These are phyloP conservation scores for Pseudocheirus occidentalis DNA, from an alignment of 2,797 vertebrate genomes.

Conservation along the genomic window DNA sequence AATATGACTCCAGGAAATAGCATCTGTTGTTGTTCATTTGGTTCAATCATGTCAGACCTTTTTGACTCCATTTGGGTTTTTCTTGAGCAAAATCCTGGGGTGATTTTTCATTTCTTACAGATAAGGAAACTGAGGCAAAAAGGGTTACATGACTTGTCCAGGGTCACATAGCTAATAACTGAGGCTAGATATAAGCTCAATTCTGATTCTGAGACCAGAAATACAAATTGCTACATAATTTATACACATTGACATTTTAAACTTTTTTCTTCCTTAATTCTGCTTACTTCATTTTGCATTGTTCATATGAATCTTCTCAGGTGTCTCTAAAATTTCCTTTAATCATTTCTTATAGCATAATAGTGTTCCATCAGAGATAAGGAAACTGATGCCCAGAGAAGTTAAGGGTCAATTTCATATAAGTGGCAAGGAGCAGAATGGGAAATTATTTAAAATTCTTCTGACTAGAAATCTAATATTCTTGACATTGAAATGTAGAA, in stretches of 20 bases:
- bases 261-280: rapidly evolving
- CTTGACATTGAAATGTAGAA: not conserved
- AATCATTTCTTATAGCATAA: not conserved
- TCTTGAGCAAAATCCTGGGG: too few relatives aligned
- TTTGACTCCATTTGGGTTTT: too few relatives aligned
- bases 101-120: too few relatives aligned
- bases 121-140: too few relatives aligned
- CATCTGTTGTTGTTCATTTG: too few relatives aligned
- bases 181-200: too few relatives aligned
- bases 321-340: not conserved
- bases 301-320: not conserved
- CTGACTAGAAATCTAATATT: not conserved
- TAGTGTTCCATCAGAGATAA: not conserved
- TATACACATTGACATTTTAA: not conserved
- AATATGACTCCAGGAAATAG: not conserved
- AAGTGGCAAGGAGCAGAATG: not conserved
- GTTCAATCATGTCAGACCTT: too few relatives aligned
- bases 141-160: too few relatives aligned
- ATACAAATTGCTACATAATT: not conserved
- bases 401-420: not conserved
- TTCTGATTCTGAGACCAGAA: too few relatives aligned
- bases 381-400: too few relatives aligned
- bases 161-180: too few relatives aligned
- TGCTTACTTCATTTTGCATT: not conserved
- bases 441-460: not conserved